phyloP scores from a whole-genome alignment of 2,797 vertebrate genomes.

The Rhinoraja longicauda region DNA sequence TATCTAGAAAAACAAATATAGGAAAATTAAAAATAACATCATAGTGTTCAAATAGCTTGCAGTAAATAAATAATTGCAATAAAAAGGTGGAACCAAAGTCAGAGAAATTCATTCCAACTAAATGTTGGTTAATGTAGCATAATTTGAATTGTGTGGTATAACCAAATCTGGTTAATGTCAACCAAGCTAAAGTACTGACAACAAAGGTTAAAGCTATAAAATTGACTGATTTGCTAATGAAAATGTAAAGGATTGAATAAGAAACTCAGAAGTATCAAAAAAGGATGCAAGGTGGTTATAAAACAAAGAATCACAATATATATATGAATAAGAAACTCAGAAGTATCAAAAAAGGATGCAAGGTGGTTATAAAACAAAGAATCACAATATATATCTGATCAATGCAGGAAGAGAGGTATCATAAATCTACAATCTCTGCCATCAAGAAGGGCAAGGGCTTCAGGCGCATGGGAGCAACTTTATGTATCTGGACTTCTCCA shows the following conservation, averaged over 20 bases:
- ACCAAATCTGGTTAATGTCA: background rate
- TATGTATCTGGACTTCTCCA: no score
- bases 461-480: no score
- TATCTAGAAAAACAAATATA: background rate
- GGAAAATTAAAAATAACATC: background rate
- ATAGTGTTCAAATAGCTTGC: background rate
- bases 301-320: no score
- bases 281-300: background rate
- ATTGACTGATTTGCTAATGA: background rate
- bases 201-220: background rate
- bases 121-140: background rate
- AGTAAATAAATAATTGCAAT: background rate
- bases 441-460: no score
- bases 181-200: background rate
- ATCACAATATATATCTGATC: no score
- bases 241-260: background rate
- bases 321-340: background rate
- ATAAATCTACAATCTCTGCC: no score
- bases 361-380: no score
- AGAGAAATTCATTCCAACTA: background rate
- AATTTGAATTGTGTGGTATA: background rate
- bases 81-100: background rate
- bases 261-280: no score
- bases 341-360: background rate
- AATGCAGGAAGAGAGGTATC: no score